phyloP scores from a whole-genome alignment of 2,113 vertebrate species.

The Chlorocebus sabaeus region DNA sequence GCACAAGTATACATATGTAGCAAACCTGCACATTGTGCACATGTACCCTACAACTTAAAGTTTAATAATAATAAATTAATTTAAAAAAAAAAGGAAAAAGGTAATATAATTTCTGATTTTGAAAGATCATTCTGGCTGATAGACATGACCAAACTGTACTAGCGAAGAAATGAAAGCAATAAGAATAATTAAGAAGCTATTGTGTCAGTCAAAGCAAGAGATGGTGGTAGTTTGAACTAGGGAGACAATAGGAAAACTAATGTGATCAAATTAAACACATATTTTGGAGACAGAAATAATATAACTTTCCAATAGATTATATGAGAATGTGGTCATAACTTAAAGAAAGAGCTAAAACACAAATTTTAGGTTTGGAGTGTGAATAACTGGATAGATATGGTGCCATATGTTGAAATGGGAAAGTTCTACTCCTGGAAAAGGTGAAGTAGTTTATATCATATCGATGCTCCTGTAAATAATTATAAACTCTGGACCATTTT shows the following conservation, averaged over 20 bases:
- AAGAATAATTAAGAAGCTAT: not conserved
- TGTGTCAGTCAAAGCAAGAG: not conserved
- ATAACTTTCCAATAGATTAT: not conserved
- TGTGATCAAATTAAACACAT: not conserved
- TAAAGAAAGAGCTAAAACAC: not conserved
- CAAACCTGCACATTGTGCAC: too few species aligned
- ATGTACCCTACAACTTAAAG: too few species aligned
- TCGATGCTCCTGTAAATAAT: not conserved
- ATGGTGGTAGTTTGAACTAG: not conserved
- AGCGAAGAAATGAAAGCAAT: not conserved
- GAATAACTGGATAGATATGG: not conserved
- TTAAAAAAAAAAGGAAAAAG: too few species aligned
- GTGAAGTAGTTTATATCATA: not conserved
- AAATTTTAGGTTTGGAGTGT: not conserved
- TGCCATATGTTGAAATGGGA: not conserved
- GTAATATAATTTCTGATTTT: not conserved
- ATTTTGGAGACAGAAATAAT: not conserved
- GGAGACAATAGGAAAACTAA: not conserved
- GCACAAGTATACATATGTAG: too few species aligned
- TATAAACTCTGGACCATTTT: not conserved
- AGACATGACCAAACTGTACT: not conserved
- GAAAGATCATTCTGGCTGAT: not conserved
- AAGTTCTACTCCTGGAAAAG: not conserved
- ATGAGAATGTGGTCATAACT: not conserved
- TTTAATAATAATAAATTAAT: too few species aligned